These are phyloP conservation scores for Pachyseris speciosa DNA, from an alignment of 64 coral and sea anemone species.

Conservation along the genomic window DNA sequence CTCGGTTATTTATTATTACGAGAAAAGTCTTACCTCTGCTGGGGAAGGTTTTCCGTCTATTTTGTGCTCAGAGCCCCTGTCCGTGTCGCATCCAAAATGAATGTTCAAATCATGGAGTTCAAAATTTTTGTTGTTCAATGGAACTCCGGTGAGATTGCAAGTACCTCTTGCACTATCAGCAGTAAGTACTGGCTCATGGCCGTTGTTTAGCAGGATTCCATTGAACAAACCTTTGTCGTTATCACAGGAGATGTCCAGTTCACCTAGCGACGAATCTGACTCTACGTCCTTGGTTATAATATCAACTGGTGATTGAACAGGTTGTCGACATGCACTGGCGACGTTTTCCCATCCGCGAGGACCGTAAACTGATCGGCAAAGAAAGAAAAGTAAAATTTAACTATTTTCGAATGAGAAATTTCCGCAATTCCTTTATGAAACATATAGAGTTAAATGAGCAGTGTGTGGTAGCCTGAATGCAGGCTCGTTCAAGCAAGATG, in stretches of 20 bases:
- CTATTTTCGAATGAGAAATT: background rate
- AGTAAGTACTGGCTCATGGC: constrained; percentile 5
- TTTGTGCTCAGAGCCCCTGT: constrained; percentile 15
- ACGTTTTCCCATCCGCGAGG: constrained; percentile 32
- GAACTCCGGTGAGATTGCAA: constrained; percentile 5
- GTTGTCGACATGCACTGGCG: constrained; percentile 4
- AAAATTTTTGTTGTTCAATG: constrained; percentile 1
- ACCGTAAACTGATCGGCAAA: background rate
- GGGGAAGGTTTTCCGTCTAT: constrained; percentile 30
- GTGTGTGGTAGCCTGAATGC: no score
- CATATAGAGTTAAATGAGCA: no score
- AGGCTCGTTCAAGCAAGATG: no score
- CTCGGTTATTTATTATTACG: background rate
- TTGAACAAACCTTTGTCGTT: constrained; percentile 36
- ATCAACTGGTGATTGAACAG: constrained; percentile 31
- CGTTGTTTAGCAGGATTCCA: constrained; percentile 40
- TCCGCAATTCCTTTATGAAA: no score
- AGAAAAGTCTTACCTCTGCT: constrained; percentile 3
- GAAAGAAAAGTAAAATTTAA: background rate
- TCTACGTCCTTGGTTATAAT: constrained; percentile 28
- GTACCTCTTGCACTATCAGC: background rate
- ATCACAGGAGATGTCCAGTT: constrained; percentile 34
- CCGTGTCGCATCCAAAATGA: constrained; percentile 34
- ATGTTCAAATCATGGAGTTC: constrained; percentile 34
- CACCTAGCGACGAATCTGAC: constrained; percentile 15